Evolutionary conservation across 2,113 vertebrate species (phyloP).

Genomic region (Cacatua alba): DNA sequence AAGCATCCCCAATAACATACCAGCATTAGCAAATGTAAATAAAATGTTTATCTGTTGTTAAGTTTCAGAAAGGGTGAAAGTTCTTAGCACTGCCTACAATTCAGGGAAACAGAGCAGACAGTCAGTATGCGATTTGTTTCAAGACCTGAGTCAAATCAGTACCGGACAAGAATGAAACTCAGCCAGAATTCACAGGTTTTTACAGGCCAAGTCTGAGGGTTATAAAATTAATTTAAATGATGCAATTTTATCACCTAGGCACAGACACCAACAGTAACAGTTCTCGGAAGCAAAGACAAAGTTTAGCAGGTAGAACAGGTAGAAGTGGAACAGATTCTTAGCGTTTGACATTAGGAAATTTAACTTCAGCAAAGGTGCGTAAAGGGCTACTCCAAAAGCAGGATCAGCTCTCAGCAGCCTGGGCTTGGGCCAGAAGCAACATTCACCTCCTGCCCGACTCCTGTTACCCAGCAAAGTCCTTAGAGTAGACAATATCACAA

Average conservation of each 20-base stretch:
- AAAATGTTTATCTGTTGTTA: not conserved
- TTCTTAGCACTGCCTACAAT: not conserved
- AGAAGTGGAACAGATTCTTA: constrained; percentile 21
- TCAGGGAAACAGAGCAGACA: constrained; percentile 51
- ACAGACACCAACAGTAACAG: constrained; percentile 60
- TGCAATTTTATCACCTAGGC: not conserved
- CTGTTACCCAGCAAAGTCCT: not conserved
- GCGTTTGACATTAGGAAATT: not conserved
- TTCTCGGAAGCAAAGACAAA: constrained; percentile 54
- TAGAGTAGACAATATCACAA: not conserved
- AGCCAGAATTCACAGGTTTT: constrained; percentile 1
- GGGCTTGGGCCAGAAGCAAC: not conserved
- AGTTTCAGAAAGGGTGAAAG: not conserved
- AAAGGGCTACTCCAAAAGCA: not conserved
- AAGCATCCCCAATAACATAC: not conserved
- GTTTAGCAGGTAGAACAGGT: constrained; percentile 47
- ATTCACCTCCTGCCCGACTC: not conserved
- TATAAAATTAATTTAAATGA: not conserved
- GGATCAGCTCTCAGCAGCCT: not conserved
- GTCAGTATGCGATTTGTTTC: constrained; percentile 6
- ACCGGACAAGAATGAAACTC: constrained; percentile 3
- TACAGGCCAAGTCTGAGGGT: not conserved
- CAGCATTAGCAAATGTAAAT: not conserved
- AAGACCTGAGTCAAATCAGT: constrained; percentile 9
- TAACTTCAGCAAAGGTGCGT: not conserved